These are phyloP conservation scores for Drosophila sordidula DNA, from an alignment of 2,888 invertebrate species.

Conservation along the genomic window DNA sequence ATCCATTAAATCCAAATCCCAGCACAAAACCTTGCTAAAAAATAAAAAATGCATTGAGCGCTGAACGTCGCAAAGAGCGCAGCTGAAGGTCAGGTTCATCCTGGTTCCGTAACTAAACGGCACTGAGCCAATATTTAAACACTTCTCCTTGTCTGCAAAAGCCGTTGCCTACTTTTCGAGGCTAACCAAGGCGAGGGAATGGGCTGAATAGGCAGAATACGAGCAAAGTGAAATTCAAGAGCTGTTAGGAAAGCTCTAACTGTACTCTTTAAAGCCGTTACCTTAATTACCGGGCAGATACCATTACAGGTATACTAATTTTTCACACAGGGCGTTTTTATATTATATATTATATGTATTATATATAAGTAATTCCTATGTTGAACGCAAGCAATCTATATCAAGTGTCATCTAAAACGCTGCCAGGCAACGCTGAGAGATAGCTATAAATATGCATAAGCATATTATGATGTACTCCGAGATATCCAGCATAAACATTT, in stretches of 20 bases:
- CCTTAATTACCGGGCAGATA: background rate
- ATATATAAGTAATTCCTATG: too few species aligned
- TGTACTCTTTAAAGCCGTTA: background rate
- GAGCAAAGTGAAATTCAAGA: background rate
- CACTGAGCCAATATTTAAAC: background rate
- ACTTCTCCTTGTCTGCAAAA: background rate
- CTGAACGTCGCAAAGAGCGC: conserved; percentile 40
- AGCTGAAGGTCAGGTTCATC: conserved; percentile 12
- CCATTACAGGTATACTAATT: too few species aligned
- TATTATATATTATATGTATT: too few species aligned
- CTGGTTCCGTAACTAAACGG: background rate
- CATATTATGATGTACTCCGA: too few species aligned
- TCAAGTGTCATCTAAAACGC: too few species aligned
- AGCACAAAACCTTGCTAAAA: conserved; percentile 10
- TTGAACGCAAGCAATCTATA: too few species aligned
- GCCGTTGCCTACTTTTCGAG: too few species aligned
- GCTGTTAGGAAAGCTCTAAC: background rate
- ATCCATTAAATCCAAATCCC: conserved; percentile 10
- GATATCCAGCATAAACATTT: too few species aligned
- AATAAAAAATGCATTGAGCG: conserved; percentile 10
- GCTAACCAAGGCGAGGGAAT: too few species aligned
- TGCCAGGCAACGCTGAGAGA: too few species aligned
- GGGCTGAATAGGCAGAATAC: background rate
- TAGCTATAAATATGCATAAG: too few species aligned
- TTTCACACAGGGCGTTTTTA: too few species aligned